Conservation (phyloP, 2,888 invertebrate genomes). For the Drosophila anomelani region DNA sequence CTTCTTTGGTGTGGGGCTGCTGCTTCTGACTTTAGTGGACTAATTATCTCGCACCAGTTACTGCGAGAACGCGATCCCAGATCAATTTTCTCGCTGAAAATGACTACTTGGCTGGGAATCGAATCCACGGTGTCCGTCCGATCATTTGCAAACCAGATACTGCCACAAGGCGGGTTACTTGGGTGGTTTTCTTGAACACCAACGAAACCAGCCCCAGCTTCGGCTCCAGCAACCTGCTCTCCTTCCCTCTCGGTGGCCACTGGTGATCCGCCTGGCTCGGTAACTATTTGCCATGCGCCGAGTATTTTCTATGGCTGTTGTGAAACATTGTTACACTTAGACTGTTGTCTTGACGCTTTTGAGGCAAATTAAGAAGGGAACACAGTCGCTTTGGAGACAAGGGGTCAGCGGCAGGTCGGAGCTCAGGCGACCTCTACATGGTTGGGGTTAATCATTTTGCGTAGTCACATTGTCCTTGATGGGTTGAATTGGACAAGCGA, state of each 20-base stretch:
- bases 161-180: conserved; percentile 39
- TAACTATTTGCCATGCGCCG: conserved; percentile 12
- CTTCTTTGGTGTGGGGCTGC: conserved; percentile 22
- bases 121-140: conserved; percentile 19
- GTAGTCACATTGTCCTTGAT: conserved; percentile 16
- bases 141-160: conserved; percentile 28
- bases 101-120: conserved; percentile 14
- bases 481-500: conserved; percentile 11
- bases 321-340: conserved; percentile 70
- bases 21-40: conserved; percentile 6
- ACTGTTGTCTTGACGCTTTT: conserved; percentile 12
- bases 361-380: not conserved
- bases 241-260: conserved; percentile 14
- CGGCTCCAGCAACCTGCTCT: conserved; percentile 7
- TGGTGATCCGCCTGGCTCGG: conserved; percentile 7
- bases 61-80: conserved; percentile 3
- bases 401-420: not conserved
- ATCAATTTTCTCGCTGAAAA: conserved; percentile 24
- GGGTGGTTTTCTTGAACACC: conserved; percentile 34
- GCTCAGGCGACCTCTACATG: not conserved
- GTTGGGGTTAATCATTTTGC: conserved; percentile 2
- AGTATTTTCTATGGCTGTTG: conserved; percentile 51
- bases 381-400: not conserved
- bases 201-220: conserved; percentile 20
- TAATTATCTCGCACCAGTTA: conserved; percentile 13